Evolutionary conservation across 2,888 invertebrate species (phyloP).

Genomic region (Cyrtodaria siliqua): DNA sequence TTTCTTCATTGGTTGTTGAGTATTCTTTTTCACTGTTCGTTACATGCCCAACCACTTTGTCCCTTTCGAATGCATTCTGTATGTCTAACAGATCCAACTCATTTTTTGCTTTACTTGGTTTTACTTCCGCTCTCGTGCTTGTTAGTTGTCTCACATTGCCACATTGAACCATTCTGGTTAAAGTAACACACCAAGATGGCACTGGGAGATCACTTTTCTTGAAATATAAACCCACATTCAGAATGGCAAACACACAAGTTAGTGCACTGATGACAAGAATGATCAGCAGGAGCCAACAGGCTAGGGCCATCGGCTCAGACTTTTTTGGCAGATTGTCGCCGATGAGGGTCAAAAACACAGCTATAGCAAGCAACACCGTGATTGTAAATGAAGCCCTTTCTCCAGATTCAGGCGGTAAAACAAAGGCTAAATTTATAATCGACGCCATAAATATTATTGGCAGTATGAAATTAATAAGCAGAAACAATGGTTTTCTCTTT

Average conservation of each 20-base stretch:
- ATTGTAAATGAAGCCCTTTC: conserved; percentile 59
- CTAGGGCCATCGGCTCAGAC: conserved; percentile 51
- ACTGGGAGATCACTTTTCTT: not conserved
- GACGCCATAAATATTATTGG: conserved; percentile 56
- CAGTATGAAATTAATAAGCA: conserved; percentile 55
- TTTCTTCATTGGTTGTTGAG: too few relatives aligned
- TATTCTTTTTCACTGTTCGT: too few relatives aligned
- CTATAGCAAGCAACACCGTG: conserved; percentile 58
- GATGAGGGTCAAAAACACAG: conserved; percentile 61
- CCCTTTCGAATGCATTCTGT: too few relatives aligned
- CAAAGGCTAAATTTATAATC: conserved; percentile 53
- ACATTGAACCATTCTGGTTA: not conserved
- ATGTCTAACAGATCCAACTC: too few relatives aligned
- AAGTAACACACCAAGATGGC: not conserved
- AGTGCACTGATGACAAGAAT: conserved; percentile 48
- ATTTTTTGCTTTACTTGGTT: too few relatives aligned
- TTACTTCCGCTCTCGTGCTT: too few relatives aligned
- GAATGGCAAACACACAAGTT: not conserved
- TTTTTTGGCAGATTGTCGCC: conserved; percentile 60
- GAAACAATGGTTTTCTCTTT: conserved; percentile 45
- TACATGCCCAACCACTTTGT: too few relatives aligned
- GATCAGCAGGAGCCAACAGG: conserved; percentile 47
- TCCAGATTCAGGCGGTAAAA: conserved; percentile 59
- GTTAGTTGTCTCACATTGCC: too few relatives aligned
- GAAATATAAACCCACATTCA: not conserved